Base-by-base conservation (phyloP, 2,888 invertebrate species). In the Miltochrista miniata region DNA sequence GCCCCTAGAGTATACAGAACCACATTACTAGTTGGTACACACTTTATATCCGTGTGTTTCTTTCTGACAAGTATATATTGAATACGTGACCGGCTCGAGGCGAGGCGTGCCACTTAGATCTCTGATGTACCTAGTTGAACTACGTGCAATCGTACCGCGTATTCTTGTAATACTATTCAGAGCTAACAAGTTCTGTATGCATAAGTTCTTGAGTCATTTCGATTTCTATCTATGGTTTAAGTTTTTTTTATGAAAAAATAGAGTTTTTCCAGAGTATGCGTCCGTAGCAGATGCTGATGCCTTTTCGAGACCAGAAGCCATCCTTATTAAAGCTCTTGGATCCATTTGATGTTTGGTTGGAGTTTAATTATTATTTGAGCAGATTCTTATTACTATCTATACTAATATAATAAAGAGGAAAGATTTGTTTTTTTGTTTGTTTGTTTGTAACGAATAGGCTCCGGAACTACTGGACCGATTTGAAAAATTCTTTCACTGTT, bases 71-170 rank as follows among this genome's bases (percentile, higher is more conserved):
- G 41, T 42, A 46, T 18, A 37, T 42, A 62, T 56, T 51, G 45
- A 47, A 53, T 38, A 61, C 59, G 56, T 61, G 56, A 29, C 45
- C 35, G 33, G 42, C n/a, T 9, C 18, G 12, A 10, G 12, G 7
- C 18, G n/a, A 2, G n/a, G 36, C 8, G 13, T 1, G 2, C 35
- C n/a, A 9, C 24, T n/a, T 7, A 10, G 35, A 9, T 29, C 31
- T 12, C 31, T 31, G 31, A 31, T 11, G 33, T 7, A 39, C 12
- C 13, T 35, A 43, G 13, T 11, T 44, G n/a, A n/a, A n/a, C n/a
- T n/a, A n/a, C 24, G 24, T 35, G 13, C n/a, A 24, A 10, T 24
- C 7, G 13, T 35, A 1, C 12, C 15, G 11, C 31, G 15, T 37
- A 33, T 33, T 31, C 41, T 30, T 18, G 30, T 31, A 31, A 36